Conservation (phyloP, 2,888 invertebrate genomes). For the Mimumesa dahlbomi region DNA sequence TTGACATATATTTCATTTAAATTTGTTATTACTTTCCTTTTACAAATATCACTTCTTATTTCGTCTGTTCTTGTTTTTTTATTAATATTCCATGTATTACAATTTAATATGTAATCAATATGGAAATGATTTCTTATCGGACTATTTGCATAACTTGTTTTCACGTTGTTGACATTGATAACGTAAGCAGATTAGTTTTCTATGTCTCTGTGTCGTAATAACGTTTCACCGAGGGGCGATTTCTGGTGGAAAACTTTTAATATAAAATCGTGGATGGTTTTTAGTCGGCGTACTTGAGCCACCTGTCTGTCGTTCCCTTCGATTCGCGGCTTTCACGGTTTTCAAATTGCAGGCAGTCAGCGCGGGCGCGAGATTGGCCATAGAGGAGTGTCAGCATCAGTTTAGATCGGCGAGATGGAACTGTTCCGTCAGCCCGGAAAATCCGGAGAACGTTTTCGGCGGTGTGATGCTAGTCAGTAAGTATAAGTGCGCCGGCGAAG, state of each 20-base stretch:
- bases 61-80: no score
- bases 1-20: no score
- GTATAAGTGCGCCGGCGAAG: conserved; percentile 77
- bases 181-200: not conserved
- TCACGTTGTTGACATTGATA: not conserved
- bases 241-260: no score
- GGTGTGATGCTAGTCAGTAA: conserved; percentile 92
- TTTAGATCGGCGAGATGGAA: conserved; percentile 94
- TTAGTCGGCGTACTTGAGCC: not conserved
- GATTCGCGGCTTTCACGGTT: conserved; percentile 56
- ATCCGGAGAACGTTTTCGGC: conserved; percentile 90
- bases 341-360: conserved; percentile 86
- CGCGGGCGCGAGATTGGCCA: conserved; percentile 90
- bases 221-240: no score
- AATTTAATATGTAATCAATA: no score
- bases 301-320: conserved; percentile 17
- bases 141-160: no score
- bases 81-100: no score
- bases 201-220: no score
- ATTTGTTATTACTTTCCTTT: no score
- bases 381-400: conserved; percentile 95
- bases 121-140: no score
- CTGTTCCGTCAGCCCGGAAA: conserved; percentile 88
- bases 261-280: not conserved
- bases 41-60: no score